A percentile compares a stretch with the other conserved stretches of the same genome.
Conservation (phyloP, 2,888 invertebrate species). For the Chaitophorus viminalis region DNA sequence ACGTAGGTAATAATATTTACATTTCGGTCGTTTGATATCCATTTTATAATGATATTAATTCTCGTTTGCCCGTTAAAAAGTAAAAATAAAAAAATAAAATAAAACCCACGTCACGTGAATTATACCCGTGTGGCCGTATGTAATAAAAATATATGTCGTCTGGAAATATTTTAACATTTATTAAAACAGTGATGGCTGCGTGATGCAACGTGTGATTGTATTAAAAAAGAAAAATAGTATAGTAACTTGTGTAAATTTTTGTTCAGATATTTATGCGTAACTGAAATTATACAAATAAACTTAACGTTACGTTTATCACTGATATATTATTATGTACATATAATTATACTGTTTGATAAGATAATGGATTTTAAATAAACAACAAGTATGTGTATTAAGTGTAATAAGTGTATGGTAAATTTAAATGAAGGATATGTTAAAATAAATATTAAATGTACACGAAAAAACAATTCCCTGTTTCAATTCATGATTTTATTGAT, state of each 20-base stretch:
- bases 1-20: neutral
- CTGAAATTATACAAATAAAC: neutral
- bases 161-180: conserved; percentile 1
- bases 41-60: neutral
- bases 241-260: neutral
- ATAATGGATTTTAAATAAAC: neutral
- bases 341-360: neutral
- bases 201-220: neutral
- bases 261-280: neutral
- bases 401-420: neutral
- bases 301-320: neutral
- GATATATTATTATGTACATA: neutral
- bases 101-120: neutral
- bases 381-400: neutral
- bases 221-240: neutral
- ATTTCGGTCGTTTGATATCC: neutral
- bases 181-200: neutral
- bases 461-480: neutral
- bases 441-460: neutral
- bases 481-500: neutral
- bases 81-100: neutral
- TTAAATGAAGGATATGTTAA: neutral
- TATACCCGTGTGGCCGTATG: neutral
- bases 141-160: conserved; percentile 2
- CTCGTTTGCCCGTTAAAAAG: neutral